Conservation (phyloP, 2,797 vertebrate species). For the Hydrocynus forskahlii region DNA sequence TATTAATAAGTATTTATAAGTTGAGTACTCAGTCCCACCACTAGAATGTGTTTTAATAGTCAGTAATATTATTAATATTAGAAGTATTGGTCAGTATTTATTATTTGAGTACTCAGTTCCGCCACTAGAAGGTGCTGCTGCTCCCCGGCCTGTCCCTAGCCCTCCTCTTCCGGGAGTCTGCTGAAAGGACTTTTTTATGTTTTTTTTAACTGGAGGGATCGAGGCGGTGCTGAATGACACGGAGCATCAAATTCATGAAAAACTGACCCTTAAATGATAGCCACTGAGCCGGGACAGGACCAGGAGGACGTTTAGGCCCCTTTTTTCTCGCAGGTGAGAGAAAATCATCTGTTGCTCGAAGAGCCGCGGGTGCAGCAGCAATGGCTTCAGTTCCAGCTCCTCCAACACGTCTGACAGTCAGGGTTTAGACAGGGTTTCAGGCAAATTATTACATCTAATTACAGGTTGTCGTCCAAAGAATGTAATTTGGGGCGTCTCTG, state of each 20-base stretch:
- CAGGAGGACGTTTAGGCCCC: conserved; percentile 14
- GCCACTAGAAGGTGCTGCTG: conserved; percentile 42
- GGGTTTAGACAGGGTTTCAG: too few species aligned
- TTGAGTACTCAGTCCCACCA: too few species aligned
- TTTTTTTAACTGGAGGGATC: background rate
- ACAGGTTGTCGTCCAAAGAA: too few species aligned
- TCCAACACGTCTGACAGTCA: background rate
- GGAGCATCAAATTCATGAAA: background rate
- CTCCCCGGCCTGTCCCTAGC: conserved; percentile 7
- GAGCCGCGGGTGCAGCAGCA: conserved; percentile 1
- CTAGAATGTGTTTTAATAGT: too few species aligned
- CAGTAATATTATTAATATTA: too few species aligned
- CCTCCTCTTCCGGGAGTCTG: conserved; percentile 53
- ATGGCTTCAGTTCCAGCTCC: conserved; percentile 30
- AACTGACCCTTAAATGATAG: conserved; percentile 28
- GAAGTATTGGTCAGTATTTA: too few species aligned
- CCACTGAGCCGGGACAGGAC: background rate
- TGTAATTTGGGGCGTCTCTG: too few species aligned
- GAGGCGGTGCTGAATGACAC: conserved; percentile 28
- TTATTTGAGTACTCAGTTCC: conserved; percentile 8
- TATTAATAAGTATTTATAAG: too few species aligned
- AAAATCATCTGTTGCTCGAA: conserved; percentile 38
- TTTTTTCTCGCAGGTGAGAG: conserved; percentile 40
- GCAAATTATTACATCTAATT: too few species aligned
- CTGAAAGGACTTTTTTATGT: conserved; percentile 41